Base-by-base conservation (phyloP, 2,888 invertebrate genomes). In the Calliphora vomitoria region DNA sequence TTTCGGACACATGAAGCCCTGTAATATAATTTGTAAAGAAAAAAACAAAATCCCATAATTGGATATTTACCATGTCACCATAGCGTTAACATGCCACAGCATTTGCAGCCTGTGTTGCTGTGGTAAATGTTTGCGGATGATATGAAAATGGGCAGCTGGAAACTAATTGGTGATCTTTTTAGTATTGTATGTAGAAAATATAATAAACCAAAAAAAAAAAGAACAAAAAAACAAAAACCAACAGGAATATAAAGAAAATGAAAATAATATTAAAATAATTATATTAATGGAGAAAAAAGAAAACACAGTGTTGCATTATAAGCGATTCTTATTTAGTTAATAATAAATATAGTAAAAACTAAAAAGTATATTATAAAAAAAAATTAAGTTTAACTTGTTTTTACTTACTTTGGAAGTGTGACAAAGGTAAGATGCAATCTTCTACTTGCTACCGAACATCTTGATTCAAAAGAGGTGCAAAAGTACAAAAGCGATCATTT, bases 321-420 rank as follows among this genome's bases (percentile, higher is more conserved):
- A 85, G 79, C 80, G 85, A 80, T 85, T 75, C 84, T 85, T 80
- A 80, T 74, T 74, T 80, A 85, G 79, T 80, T 68, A 74, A 62
- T 53, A 69, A 79, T 68, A 80, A 80, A 80, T 68, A 74, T 66
- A 80, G 53, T 66, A 74, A 84, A 69, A 8, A 64, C 60, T 15
- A 74, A 20, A 38, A 60, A 41, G 11, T 80, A 75, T 68, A 80
- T 75, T 60, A 78, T 47, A 47, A 38, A 74, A 38, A 74, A 72
- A 72, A 62, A 44, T n/a, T 20, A 78, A 69, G 25, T 3, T 2
- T 10, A 0, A 50, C 0, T 2, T 18, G 18, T 41, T 55, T 60
- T 50, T 80, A 35, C 4, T 58, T 50, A 8, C 6, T n/a, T n/a
- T 11, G 25, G 0, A 25, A n/a, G 1, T 44, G 0, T 18, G 15